phyloP scores from a whole-genome alignment of 2,797 vertebrate genomes.

The Thalassophryne amazonica region DNA sequence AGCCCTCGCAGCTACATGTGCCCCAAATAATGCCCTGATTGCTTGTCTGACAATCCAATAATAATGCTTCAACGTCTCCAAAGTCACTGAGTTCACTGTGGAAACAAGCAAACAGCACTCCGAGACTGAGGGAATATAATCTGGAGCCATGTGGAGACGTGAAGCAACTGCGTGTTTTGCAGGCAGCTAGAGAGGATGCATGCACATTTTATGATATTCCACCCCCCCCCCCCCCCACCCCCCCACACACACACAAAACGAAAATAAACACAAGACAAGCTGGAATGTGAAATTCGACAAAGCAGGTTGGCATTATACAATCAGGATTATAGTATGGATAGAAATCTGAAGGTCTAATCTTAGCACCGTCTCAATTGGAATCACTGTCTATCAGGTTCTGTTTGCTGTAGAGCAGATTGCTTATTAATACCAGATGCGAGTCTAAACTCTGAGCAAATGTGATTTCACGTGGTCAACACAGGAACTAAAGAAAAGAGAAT shows the following conservation, averaged over 20 bases:
- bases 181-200: too few relatives aligned
- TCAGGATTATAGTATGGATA: conserved; percentile 35
- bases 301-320: conserved; percentile 41
- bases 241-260: too few relatives aligned
- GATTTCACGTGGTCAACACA: conserved; percentile 40
- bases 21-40: conserved; percentile 72
- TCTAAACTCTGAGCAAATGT: conserved; percentile 65
- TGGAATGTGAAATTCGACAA: conserved; percentile 17
- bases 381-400: conserved; percentile 31
- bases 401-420: conserved; percentile 33
- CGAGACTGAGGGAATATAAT: conserved; percentile 63
- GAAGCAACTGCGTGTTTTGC: conserved; percentile 35
- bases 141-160: conserved; percentile 56
- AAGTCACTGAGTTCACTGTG: conserved; percentile 71
- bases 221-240: too few relatives aligned
- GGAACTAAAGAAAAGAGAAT: conserved; percentile 9
- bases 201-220: too few relatives aligned
- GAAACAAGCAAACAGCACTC: conserved; percentile 54
- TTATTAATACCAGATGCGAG: conserved; percentile 70
- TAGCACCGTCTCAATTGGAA: conserved; percentile 26
- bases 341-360: conserved; percentile 33
- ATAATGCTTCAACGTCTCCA: conserved; percentile 46
- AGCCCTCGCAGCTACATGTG: conserved; percentile 50
- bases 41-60: conserved; percentile 68
- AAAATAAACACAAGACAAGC: conserved; percentile 12